Conservation (phyloP, 2,797 vertebrate genomes). For the Furcifer pardalis region DNA sequence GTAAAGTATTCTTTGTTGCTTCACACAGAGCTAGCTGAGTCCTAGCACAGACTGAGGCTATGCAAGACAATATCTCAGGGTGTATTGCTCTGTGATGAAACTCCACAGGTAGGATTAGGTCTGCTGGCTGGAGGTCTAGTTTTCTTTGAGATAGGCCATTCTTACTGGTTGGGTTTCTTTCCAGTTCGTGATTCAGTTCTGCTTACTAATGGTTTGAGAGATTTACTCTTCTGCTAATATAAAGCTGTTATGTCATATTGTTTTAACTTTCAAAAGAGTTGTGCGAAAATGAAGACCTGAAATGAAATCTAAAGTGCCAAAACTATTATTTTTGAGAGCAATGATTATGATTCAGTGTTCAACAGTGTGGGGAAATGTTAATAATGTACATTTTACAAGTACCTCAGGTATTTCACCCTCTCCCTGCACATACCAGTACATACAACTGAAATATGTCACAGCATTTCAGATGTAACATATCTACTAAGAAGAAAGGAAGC, state of each 20-base stretch:
- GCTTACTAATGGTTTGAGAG: neutral
- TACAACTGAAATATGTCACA: slow-evolving; percentile 11
- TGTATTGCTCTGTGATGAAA: neutral
- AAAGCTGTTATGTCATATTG: neutral
- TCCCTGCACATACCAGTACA: neutral
- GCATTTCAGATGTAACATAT: slow-evolving; percentile 20
- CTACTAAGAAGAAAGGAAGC: neutral
- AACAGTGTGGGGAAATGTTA: slow-evolving; percentile 50
- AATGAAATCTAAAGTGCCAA: slow-evolving; percentile 23
- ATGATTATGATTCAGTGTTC: slow-evolving; percentile 5
- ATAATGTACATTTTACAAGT: slow-evolving; percentile 43
- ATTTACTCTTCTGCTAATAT: slow-evolving; percentile 5
- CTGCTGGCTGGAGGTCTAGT: neutral
- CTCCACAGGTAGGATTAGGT: neutral
- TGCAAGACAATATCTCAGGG: neutral
- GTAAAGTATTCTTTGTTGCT: neutral
- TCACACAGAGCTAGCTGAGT: neutral
- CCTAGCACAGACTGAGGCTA: neutral
- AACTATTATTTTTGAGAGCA: slow-evolving; percentile 15
- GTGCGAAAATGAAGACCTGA: neutral
- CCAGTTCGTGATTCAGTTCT: neutral
- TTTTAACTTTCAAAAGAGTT: no score
- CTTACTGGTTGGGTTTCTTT: neutral
- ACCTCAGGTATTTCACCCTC: slow-evolving; percentile 1
- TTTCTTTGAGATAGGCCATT: neutral